These are phyloP conservation scores for Mormyrus proboscirostris DNA, from an alignment of 2,797 vertebrate species.

Conservation along the genomic window DNA sequence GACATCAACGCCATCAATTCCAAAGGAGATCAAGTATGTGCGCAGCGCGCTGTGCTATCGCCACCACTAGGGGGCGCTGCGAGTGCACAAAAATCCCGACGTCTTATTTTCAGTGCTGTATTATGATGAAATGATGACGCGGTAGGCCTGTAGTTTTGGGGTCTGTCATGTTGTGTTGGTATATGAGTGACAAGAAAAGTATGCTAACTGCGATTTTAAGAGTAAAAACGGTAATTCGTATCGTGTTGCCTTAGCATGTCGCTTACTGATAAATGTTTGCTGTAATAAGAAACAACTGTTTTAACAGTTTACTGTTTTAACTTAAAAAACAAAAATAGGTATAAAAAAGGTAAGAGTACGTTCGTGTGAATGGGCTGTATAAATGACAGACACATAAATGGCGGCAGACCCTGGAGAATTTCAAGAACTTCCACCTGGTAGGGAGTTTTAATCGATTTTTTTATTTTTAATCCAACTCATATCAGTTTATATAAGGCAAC, in stretches of 20 bases:
- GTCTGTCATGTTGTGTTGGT: background rate
- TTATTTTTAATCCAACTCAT: background rate
- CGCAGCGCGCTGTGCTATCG: background rate
- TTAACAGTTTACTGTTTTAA: background rate
- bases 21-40: background rate
- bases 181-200: background rate
- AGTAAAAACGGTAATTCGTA: background rate
- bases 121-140: background rate
- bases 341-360: background rate
- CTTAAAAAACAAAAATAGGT: background rate
- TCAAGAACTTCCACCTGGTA: background rate
- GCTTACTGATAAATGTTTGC: background rate
- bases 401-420: background rate
- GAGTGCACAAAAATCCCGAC: background rate
- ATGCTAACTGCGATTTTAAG: background rate
- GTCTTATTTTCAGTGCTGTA: background rate
- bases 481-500: background rate
- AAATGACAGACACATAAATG: background rate
- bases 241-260: background rate
- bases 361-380: background rate
- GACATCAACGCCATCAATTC: background rate
- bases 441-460: background rate
- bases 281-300: background rate
- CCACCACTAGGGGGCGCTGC: background rate
- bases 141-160: background rate